These are phyloP conservation scores for Zaprionus tsacasi DNA, from an alignment of 1,140 invertebrate genomes.

Conservation along the genomic window DNA sequence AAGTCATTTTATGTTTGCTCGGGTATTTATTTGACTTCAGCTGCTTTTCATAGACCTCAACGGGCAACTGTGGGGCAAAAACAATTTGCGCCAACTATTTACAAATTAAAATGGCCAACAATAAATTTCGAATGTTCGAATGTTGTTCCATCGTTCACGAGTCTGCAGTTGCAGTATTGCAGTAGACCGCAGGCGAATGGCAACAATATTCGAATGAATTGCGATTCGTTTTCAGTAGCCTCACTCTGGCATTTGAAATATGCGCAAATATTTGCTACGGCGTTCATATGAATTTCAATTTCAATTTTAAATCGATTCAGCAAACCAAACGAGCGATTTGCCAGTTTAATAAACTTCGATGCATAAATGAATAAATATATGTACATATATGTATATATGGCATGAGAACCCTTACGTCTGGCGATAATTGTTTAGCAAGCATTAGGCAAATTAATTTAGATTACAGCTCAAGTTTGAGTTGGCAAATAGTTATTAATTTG, in stretches of 20 bases:
- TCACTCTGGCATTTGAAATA: constrained; percentile 21
- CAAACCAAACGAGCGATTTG: constrained; percentile 37
- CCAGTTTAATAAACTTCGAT: constrained; percentile 15
- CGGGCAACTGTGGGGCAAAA: constrained; percentile 38
- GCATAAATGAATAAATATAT: neutral
- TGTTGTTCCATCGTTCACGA: neutral
- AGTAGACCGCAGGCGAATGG: neutral
- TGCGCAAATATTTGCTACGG: constrained; percentile 47
- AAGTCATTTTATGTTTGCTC: constrained; percentile 41
- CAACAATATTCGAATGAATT: constrained; percentile 17
- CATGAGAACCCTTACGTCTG: neutral
- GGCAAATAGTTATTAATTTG: neutral
- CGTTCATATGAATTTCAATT: constrained; percentile 38
- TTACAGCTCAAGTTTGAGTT: neutral
- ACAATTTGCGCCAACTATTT: constrained; percentile 40
- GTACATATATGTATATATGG: neutral
- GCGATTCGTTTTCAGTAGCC: constrained; percentile 5
- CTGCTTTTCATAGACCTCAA: constrained; percentile 6
- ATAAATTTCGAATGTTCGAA: constrained; percentile 33
- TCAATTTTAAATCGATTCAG: constrained; percentile 48
- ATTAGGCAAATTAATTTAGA: neutral
- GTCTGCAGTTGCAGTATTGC: neutral
- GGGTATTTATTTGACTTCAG: constrained; percentile 40
- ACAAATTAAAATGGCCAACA: constrained; percentile 36
- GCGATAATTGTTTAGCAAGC: constrained; percentile 2